Evolutionary conservation across 2,113 vertebrate species (phyloP).

Genomic region (Brachyhypopomus gauderio): DNA sequence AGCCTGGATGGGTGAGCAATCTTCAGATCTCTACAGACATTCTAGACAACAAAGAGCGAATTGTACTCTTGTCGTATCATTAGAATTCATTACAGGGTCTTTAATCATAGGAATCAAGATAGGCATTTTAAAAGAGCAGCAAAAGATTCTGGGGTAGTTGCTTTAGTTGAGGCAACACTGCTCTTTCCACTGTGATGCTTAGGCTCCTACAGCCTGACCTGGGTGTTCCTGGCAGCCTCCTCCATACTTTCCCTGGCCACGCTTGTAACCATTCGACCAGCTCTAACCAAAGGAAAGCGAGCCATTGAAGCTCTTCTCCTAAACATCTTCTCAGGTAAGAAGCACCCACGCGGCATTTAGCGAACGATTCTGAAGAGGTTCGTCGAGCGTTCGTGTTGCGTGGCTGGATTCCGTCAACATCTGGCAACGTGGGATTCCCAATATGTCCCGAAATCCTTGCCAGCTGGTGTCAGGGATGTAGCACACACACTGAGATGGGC

Average conservation of each 20-base stretch:
- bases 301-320: slow-evolving; percentile 48
- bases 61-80: slow-evolving; percentile 22
- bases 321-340: slow-evolving; percentile 55
- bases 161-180: background rate
- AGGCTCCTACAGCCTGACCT: slow-evolving; percentile 59
- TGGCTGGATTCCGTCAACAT: background rate
- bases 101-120: background rate
- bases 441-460: background rate
- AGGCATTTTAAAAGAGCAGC: background rate
- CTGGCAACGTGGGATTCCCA: background rate
- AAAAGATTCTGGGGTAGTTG: background rate
- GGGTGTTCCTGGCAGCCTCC: slow-evolving; percentile 59
- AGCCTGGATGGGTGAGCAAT: slow-evolving; percentile 53
- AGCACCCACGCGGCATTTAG: background rate
- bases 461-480: background rate
- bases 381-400: background rate
- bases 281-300: slow-evolving; percentile 46
- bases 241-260: slow-evolving; percentile 49
- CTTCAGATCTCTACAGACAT: background rate
- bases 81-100: background rate
- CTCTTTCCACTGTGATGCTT: background rate
- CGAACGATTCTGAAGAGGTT: background rate
- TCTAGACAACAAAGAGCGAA: slow-evolving; percentile 19
- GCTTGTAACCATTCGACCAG: slow-evolving; percentile 46
- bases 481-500: background rate